Evolutionary conservation across 2,797 vertebrate species (phyloP).

Genomic region (Poeciliopsis presidionis): DNA sequence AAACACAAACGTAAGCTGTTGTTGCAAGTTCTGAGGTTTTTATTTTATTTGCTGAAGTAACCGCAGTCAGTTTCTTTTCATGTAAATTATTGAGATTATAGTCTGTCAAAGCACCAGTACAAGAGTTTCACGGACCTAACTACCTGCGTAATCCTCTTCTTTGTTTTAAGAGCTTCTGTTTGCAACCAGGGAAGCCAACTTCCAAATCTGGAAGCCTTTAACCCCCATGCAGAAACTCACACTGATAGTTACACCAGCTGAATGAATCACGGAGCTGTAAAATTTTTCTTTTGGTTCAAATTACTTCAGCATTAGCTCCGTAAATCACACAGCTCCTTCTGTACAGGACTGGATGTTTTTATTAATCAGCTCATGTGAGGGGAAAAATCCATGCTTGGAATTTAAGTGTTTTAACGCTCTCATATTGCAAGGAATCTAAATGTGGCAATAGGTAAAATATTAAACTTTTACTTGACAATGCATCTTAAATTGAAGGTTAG

Average conservation of each 20-base stretch:
- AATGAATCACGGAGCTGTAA: background rate
- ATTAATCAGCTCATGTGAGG: background rate
- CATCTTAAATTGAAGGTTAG: background rate
- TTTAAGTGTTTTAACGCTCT: too few relatives aligned
- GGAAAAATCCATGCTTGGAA: background rate
- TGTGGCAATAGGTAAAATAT: background rate
- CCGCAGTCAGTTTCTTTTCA: background rate
- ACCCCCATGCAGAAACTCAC: conserved; percentile 18
- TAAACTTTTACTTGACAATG: background rate
- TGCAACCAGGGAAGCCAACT: conserved; percentile 18
- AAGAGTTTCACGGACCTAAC: conserved; percentile 46
- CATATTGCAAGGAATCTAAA: background rate
- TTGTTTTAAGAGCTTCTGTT: conserved; percentile 1
- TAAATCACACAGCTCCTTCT: conserved; percentile 31
- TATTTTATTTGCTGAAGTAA: background rate
- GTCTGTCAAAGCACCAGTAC: conserved; percentile 41
- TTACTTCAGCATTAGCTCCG: conserved; percentile 13
- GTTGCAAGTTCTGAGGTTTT: background rate
- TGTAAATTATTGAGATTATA: conserved; percentile 32
- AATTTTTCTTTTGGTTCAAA: conserved; percentile 32
- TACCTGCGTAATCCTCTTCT: conserved; percentile 40
- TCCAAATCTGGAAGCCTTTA: conserved; percentile 54
- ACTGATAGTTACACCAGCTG: conserved; percentile 10
- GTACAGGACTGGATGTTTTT: background rate
- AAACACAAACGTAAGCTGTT: background rate